A percentile compares a stretch with the other conserved stretches of the same genome.
These are phyloP conservation scores for Heliothis subflexa DNA, from an alignment of 1,140 invertebrate species.

Conservation along the genomic window DNA sequence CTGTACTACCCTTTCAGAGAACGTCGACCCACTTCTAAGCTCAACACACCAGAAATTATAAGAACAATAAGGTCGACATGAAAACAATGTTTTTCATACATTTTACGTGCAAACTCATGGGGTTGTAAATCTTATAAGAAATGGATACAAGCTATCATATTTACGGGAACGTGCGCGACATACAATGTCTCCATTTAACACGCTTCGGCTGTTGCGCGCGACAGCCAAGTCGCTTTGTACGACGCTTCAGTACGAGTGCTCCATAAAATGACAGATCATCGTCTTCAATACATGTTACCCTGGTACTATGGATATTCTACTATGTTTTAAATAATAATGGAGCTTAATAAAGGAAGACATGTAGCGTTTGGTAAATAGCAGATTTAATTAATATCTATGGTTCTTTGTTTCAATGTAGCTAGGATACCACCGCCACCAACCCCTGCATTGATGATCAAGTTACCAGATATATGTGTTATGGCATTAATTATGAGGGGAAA, in stretches of 20 bases:
- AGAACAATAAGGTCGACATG: background rate
- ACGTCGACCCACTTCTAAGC: background rate
- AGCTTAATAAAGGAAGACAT: too few species aligned
- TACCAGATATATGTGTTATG: too few species aligned
- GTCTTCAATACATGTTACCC: background rate
- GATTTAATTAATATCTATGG: too few species aligned
- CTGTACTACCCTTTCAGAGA: background rate
- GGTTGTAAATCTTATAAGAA: constrained; percentile 5
- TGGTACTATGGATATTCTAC: background rate
- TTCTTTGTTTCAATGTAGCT: too few species aligned
- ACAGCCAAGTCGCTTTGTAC: constrained; percentile 21
- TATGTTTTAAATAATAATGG: too few species aligned
- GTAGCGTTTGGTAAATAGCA: too few species aligned
- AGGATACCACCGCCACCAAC: too few species aligned
- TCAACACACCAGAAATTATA: constrained; percentile 6
- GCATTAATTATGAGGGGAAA: too few species aligned
- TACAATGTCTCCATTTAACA: constrained; percentile 29
- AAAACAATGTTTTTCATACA: background rate
- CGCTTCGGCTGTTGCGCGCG: constrained; percentile 10
- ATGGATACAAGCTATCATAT: constrained; percentile 1
- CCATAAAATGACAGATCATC: constrained; percentile 15
- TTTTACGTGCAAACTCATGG: constrained; percentile 23
- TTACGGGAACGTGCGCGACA: constrained; percentile 9
- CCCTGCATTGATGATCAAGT: too few species aligned
- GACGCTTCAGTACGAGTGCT: constrained; percentile 1